Evolutionary conservation across 1,140 invertebrate species (phyloP).

Genomic region (Phthorimaea operculella): DNA sequence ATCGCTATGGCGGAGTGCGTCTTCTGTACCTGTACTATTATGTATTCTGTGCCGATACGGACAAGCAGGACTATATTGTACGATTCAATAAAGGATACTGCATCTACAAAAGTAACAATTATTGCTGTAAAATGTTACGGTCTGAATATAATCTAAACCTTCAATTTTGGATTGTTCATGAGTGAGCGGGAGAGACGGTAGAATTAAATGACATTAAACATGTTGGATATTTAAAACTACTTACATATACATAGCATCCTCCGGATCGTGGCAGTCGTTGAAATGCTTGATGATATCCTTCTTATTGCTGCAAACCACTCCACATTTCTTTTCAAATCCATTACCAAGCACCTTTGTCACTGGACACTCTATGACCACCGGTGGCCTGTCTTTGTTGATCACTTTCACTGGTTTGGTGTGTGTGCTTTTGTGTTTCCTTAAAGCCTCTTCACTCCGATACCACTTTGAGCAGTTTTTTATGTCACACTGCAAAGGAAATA

Average conservation of each 20-base stretch:
- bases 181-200: too few species aligned
- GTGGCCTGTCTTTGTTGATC: conserved; percentile 20
- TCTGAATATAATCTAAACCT: too few species aligned
- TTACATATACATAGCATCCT: conserved; percentile 49
- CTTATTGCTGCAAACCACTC: conserved; percentile 31
- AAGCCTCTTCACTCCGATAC: conserved; percentile 50
- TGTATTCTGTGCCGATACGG: too few species aligned
- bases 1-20: too few species aligned
- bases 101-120: too few species aligned
- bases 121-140: too few species aligned
- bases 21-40: too few species aligned
- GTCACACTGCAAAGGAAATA: conserved; percentile 40
- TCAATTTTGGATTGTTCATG: too few species aligned
- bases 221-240: conserved; percentile 8
- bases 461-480: conserved; percentile 55
- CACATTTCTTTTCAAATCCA: conserved; percentile 34
- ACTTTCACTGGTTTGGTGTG: conserved; percentile 17
- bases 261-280: conserved; percentile 46
- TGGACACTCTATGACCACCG: conserved; percentile 34
- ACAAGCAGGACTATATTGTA: too few species aligned
- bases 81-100: too few species aligned
- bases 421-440: conserved; percentile 46
- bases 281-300: conserved; percentile 47
- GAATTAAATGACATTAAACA: too few species aligned
- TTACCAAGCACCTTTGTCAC: conserved; percentile 30